Base-by-base conservation (phyloP, 2,797 vertebrate species). In the Meriones psammophilus region DNA sequence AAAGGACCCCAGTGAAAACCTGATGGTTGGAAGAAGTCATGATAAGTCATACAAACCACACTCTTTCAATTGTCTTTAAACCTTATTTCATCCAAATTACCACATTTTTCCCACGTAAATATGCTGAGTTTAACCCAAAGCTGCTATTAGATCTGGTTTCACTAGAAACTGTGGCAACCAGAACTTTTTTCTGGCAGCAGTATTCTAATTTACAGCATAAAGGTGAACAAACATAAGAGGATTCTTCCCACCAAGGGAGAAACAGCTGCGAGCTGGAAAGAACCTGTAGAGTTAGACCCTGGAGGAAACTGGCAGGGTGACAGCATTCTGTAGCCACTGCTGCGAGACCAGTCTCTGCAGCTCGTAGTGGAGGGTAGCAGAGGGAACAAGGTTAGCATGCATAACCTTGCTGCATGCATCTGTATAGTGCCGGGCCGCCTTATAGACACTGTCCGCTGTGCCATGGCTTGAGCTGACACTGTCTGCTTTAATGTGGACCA, bases 111-210 rank as follows among this genome's bases (percentile, higher is more conserved):
- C 50, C 30, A 39, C 1, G 95, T 60, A 85, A 97, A 91, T 79
- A 96, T 17, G 85, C 28, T 83, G 88, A 28, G 24, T 96, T 96
- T 97, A 97, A 91, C 95, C 96, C 85, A 95, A 96, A 87, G 88
- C 95, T 5, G 0, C 87, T 96, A 88, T 33, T 54, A 91, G 88
- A 78, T 39, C 95, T 96, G 92, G 80, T 96, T 97, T 96, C 89
- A 91, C 28, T 88, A 58, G 92, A 71, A 95, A 74, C 13, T 92
- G 36, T 39, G 86, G 90, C 46, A 79, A 76, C 39, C 56, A 9
- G 84, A 96, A 79, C 71, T 96, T 96, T 88, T 58, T 96, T 94
- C 97, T 94, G 94, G 68, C 69, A 68, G 28, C 86, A 64, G 13
- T 69, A 8, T 73, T 81, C 91, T 54, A 96, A 2, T 3, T 9